Percentiles rank a stretch among this genome's conserved stretches.
Conservation (phyloP, 2,797 vertebrate species). For the Malurus splendens region DNA sequence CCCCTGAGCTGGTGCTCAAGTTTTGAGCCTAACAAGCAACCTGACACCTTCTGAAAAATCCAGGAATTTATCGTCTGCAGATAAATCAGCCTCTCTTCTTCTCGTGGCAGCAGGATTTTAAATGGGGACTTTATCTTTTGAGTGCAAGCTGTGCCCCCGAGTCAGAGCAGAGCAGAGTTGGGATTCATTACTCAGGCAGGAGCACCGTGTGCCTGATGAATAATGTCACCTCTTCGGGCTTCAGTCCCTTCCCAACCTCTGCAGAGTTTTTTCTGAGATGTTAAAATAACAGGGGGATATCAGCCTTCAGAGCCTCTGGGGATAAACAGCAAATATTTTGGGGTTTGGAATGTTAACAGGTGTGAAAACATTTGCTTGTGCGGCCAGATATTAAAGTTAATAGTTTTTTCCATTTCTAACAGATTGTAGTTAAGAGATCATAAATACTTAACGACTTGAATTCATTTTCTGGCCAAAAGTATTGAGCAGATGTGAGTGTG, state of each 20-base stretch:
- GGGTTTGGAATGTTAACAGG: background rate
- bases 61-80: background rate
- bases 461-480: background rate
- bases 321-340: background rate
- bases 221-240: background rate
- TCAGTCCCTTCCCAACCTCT: background rate
- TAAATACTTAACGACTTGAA: background rate
- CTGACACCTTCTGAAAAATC: background rate
- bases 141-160: background rate
- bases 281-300: background rate
- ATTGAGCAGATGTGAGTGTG: background rate
- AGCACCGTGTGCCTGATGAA: background rate
- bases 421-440: background rate
- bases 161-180: background rate
- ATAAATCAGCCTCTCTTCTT: background rate
- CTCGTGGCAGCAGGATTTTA: background rate
- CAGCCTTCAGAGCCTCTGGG: background rate
- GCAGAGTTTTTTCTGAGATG: rapidly evolving
- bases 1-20: background rate
- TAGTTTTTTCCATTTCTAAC: background rate
- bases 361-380: background rate
- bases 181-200: background rate
- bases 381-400: background rate
- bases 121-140: background rate
- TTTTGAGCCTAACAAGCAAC: background rate